Base-by-base conservation (phyloP, 2,888 invertebrate species). In the Chrysolina americana region DNA sequence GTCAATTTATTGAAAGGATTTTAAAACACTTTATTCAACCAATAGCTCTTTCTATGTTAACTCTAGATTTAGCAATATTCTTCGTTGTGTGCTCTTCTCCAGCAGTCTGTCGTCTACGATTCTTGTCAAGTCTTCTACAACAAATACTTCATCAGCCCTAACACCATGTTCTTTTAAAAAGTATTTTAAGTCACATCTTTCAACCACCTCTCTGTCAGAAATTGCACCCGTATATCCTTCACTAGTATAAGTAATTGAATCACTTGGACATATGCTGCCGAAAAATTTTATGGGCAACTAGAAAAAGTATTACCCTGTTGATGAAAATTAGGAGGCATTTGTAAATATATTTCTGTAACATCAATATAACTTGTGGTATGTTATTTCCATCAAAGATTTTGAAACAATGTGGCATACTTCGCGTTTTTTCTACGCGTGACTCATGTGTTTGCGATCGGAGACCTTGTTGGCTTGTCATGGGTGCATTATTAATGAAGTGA, bases 1-100 rank as follows among this genome's bases (percentile, higher is more conserved):
- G 66, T 15, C 50, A 66, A 48, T 66, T 47, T 66, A 21, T 66
- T 19, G 66, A 66, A 50, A 66, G 47, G 23, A 66, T 66, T 50
- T 17, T 66, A 15, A 48, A 66, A 23, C 23, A 28, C 48, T 66
- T 66, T 15, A 66, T 66, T 41, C 65, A 17, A 19, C 44, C 19
- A 21, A 65, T 65, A 15, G 65, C 65, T 65, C 65, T 65, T 21
- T 65, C 65, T 21, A 48, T 47, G 44, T 65, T 41, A 41, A 65
- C 23, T 65, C 65, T 41, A 9, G 65, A 59, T 59, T 21, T 59
- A n/a, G 59, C 59, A 8, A 50, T 50, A 17, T 50, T 50, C 19
- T 50, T 50, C 8, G 56, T 56, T 19, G 23, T 56, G 2, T 21
- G 3, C 11, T 62, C 62, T 62, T 62, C 62, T 28, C 13, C 62